Base-by-base conservation (phyloP, 2,888 invertebrate genomes). In the Rutpela maculata region DNA sequence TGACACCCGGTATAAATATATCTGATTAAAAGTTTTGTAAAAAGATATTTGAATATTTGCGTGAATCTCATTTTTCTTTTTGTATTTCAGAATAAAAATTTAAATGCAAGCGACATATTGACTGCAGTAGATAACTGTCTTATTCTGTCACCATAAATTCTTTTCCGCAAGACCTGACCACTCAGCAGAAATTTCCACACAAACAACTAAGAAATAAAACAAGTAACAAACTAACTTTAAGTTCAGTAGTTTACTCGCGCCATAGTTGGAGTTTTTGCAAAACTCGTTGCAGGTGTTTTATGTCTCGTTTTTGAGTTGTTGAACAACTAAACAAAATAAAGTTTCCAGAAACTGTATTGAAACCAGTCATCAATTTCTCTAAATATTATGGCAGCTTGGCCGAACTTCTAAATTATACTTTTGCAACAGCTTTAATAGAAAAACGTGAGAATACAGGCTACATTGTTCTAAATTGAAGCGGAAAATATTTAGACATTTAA, bases 281-380 rank as follows among this genome's bases (percentile, higher is more conserved):
- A 69, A 70, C 65, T 59, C 65, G 12, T 26, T 70, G 57, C 56
- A 70, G 26, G 70, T 57, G 69, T 75, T 75, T 75, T 66, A 70
- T 75, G 60, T 57, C 70, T 65, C 65, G 35, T 18, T 69, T 75
- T 75, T 66, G 22, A 56, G 75, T 71, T 65, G 38, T 38, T 75
- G n/a, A 35, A 43, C 65, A 70, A 59, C 59, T 18, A 11, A 10
- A 60, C 62, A 63, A 50, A 71, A 65, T 55, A 57, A 75, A 75
- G 69, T 70, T 75, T 70, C 59, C 26, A 59, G 59, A 59, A 59
- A 59, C 59, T 18, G 19, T 57, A 57, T 59, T 19, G 19, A 11
- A 22, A 10, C 19, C 6, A 18, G 4, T 22, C 19, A 59, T 59
- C 9, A 19, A 22, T 59, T 19, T 59, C 11, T 57, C 17, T 22